Percentiles rank a stretch among this genome's conserved stretches.
Evolutionary conservation across 2,797 vertebrate genomes (phyloP).

Genomic region (Melanotaenia nigrans): DNA sequence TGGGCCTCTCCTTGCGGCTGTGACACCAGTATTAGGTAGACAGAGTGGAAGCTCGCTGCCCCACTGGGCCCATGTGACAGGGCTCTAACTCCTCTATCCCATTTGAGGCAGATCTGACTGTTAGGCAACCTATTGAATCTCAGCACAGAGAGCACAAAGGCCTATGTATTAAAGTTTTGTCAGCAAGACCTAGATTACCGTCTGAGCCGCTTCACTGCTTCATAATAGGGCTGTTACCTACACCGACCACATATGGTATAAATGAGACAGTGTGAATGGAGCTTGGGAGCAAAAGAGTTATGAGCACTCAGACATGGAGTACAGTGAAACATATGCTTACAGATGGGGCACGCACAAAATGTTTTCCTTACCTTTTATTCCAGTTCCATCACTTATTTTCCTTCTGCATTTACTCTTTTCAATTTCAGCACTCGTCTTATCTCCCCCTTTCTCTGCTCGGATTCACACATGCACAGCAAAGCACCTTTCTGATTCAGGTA

Average conservation of each 20-base stretch:
- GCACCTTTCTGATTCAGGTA: conserved; percentile 12
- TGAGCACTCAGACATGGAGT: neutral
- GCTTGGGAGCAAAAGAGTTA: conserved; percentile 5
- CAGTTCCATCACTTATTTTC: conserved; percentile 7
- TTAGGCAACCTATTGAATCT: conserved; percentile 71
- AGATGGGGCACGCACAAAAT: neutral
- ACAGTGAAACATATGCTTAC: conserved; percentile 3
- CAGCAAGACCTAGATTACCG: conserved; percentile 57
- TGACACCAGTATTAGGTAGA: conserved; percentile 71
- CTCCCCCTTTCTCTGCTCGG: conserved; percentile 33
- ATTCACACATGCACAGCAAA: neutral
- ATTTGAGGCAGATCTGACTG: conserved; percentile 41
- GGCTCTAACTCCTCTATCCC: conserved; percentile 71
- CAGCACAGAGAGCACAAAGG: conserved; percentile 50
- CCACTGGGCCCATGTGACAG: conserved; percentile 73
- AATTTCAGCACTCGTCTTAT: neutral
- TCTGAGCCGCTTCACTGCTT: conserved; percentile 65
- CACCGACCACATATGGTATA: conserved; percentile 25
- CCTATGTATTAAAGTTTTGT: conserved; percentile 72
- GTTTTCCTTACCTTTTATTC: conserved; percentile 21
- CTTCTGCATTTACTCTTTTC: conserved; percentile 5
- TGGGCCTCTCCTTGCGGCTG: conserved; percentile 45
- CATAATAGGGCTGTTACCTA: conserved; percentile 71
- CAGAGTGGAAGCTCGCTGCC: conserved; percentile 62
- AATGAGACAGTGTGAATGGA: conserved; percentile 19